These are phyloP conservation scores for Epinotia ramella DNA, from an alignment of 2,888 invertebrate genomes.

Conservation along the genomic window DNA sequence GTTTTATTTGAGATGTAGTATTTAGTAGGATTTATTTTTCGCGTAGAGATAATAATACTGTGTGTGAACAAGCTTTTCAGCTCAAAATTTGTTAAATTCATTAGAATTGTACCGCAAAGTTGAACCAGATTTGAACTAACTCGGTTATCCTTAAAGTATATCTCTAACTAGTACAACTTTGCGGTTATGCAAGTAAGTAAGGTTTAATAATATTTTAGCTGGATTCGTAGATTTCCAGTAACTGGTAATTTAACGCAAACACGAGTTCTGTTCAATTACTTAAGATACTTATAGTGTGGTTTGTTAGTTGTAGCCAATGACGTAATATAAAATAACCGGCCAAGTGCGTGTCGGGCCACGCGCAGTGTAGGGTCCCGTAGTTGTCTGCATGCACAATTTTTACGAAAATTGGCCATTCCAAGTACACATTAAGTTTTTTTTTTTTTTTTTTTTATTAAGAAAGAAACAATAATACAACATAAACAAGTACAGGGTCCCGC, in stretches of 20 bases:
- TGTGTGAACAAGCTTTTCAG: not conserved
- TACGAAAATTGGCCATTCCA: no score
- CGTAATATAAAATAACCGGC: no score
- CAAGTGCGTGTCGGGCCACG: no score
- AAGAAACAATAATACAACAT: no score
- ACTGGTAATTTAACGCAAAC: conserved; percentile 20
- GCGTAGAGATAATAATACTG: not conserved
- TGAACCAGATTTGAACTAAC: conserved; percentile 4
- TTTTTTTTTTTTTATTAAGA: no score
- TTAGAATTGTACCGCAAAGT: conserved; percentile 8
- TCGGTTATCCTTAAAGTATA: not conserved
- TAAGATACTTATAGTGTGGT: conserved; percentile 7
- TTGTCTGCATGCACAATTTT: no score
- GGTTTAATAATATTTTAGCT: conserved; percentile 9
- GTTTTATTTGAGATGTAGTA: no score
- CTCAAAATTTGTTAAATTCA: not conserved
- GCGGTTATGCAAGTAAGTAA: conserved; percentile 1
- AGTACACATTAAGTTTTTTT: no score
- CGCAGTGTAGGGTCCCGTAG: no score
- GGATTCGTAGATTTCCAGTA: not conserved
- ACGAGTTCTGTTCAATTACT: conserved; percentile 12
- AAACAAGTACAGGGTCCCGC: no score
- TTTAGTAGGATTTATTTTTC: no score
- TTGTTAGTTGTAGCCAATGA: not conserved
- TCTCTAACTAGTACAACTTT: conserved; percentile 4